Evolutionary conservation across 1,140 invertebrate genomes (phyloP), one percentile per base, ranked within the genome.

Genomic region (Sycophila sp.): DNA sequence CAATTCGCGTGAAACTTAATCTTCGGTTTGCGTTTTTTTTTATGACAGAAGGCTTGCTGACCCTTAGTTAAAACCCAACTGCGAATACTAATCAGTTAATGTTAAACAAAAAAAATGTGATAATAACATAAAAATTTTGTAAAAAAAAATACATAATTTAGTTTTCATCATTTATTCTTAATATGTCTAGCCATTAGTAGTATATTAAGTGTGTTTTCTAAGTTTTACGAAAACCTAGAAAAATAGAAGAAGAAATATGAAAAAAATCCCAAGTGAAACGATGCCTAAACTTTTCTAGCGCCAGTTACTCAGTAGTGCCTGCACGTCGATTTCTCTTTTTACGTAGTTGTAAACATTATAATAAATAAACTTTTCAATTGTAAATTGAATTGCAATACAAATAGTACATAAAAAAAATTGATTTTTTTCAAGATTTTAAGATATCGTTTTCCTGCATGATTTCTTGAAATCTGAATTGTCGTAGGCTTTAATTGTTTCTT

Each of bases 101-200:
- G 56, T 62, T 53, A n/a, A n/a, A 62, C 28, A 42, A 60, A 51
- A 69, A n/a, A 60, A 69, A 62, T 69, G 55, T 68, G 58, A 69
- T 69, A 53, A 68, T 68, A 59, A 80, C 80, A 82, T 82, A 83
- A 82, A 82, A 74, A 71, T 73, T 78, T 73, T 81, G 32, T 79
- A 70, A 77, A 82, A 81, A 80, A 60, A 76, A 80, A 81, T 78
- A n/a, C 59, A 74, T 78, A 78, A 77, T 74, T 80, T 80, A 82
- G 76, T 83, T 72, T 77, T 80, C 80, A 83, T 79, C n/a, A n/a
- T 82, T 83, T 81, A 80, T 81, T 60, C 53, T 69, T 40, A 69
- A 49, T 40, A 49, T 8, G 36, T 13, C 60, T 47, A 6, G 47
- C n/a, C n/a, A n/a, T n/a, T 51, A 8, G 17, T 17, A 58, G 36